Conservation (phyloP, 1,140 invertebrate genomes). For the Ostrea edulis region DNA sequence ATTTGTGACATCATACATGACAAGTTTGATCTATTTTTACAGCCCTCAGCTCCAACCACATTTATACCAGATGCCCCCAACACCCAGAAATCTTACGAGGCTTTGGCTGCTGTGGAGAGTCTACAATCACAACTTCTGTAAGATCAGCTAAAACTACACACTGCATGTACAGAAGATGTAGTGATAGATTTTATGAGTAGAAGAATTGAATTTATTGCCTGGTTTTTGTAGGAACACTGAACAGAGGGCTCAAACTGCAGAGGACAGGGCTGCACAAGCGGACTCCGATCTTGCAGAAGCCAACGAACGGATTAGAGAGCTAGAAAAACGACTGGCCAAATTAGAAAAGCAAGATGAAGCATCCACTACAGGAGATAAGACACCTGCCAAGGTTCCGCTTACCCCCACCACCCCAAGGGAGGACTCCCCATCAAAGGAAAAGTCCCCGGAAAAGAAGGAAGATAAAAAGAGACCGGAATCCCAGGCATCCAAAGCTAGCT, state of each 20-base stretch:
- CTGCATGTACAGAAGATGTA: background rate
- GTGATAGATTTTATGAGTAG: too few species aligned
- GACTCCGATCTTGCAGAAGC: constrained; percentile 67
- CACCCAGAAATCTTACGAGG: constrained; percentile 74
- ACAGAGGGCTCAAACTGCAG: constrained; percentile 72
- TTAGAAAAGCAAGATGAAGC: constrained; percentile 54
- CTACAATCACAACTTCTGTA: constrained; percentile 74
- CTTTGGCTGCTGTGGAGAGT: constrained; percentile 70
- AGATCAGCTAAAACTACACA: constrained; percentile 42
- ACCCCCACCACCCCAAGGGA: constrained; percentile 54
- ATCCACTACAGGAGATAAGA: constrained; percentile 12
- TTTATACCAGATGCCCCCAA: constrained; percentile 64
- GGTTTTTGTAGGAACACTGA: constrained; percentile 68
- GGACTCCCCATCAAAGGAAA: constrained; percentile 28
- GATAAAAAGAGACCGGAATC: constrained; percentile 64
- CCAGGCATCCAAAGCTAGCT: constrained; percentile 58
- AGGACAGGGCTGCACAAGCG: constrained; percentile 67
- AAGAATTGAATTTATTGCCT: constrained; percentile 13
- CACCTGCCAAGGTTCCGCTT: constrained; percentile 26
- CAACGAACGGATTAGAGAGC: constrained; percentile 69
- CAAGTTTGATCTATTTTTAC: background rate
- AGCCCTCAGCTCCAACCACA: constrained; percentile 30
- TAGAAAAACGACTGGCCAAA: constrained; percentile 70
- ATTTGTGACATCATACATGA: background rate
- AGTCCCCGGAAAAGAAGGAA: constrained; percentile 56